Percentiles rank a stretch among this genome's conserved stretches.
These are phyloP conservation scores for Polyodon spathula DNA, from an alignment of 2,113 vertebrate species.

Conservation along the genomic window DNA sequence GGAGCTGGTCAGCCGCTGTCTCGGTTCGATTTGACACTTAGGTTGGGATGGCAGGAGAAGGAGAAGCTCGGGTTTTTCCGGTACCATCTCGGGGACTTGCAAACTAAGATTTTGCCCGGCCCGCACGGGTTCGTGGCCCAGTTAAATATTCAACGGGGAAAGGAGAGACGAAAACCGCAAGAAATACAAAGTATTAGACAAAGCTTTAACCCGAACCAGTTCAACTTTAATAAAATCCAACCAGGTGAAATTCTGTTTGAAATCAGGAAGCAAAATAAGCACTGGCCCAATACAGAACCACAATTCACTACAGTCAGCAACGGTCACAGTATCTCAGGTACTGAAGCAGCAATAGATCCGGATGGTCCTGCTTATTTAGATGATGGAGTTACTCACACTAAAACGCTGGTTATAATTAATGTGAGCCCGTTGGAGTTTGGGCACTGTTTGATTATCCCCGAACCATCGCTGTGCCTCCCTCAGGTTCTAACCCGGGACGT, in stretches of 20 bases:
- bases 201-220: slow-evolving; percentile 58
- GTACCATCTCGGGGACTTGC: slow-evolving; percentile 63
- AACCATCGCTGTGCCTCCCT: slow-evolving; percentile 53
- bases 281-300: not conserved
- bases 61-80: slow-evolving; percentile 68
- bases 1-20: slow-evolving; percentile 24
- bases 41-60: slow-evolving; percentile 61
- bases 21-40: slow-evolving; percentile 60
- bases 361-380: not conserved
- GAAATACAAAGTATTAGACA: slow-evolving; percentile 67
- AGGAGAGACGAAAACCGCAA: slow-evolving; percentile 71
- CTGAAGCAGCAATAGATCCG: no score
- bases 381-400: not conserved
- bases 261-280: slow-evolving; percentile 31
- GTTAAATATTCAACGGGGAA: slow-evolving; percentile 68
- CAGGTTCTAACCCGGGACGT: slow-evolving; percentile 58
- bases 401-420: slow-evolving; percentile 65
- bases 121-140: slow-evolving; percentile 59
- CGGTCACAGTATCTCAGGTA: not conserved
- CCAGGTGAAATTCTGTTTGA: slow-evolving; percentile 67
- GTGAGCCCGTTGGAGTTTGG: slow-evolving; percentile 78
- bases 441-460: slow-evolving; percentile 77
- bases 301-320: not conserved
- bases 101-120: slow-evolving; percentile 67
- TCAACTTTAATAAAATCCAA: slow-evolving; percentile 75